Base-by-base conservation (phyloP, 2,888 invertebrate species). In the Acrocera orbiculus region DNA sequence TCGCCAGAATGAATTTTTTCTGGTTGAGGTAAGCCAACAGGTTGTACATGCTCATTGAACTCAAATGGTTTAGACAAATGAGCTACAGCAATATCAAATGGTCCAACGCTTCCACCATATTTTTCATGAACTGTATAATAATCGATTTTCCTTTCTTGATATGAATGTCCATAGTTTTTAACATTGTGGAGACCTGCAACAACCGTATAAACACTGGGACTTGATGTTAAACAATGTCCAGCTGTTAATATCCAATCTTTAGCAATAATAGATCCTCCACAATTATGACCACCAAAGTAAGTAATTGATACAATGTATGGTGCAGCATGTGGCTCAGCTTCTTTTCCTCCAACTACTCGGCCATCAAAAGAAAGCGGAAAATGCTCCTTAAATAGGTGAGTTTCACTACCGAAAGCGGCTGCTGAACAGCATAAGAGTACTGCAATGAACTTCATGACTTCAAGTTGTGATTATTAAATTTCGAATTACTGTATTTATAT, bases 21-120 rank as follows among this genome's bases (percentile, higher is more conserved):
- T 5, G 32, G 43, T 7, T 37, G 33, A 15, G 65, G 64, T 37
- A 65, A 41, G 8, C 44, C 44, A 11, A 62, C 56, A 4, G 59
- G 47, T 29, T 49, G 46, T 5, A 63, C 54, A 9, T 36, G 37
- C 7, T 50, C 41, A 34, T 51, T 53, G 38, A 55, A 53, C 8
- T 37, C 37, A 26, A 58, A 51, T 2, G 53, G 40, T 24, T 45
- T 33, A 16, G 42, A 44, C 8, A 53, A 44, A 39, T 51, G 51
- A 35, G 71, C 42, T 2, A 72, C 32, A 17, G 66, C 70, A 41
- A 72, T 66, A 44, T 72, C 71, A 42, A 64, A 61, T 37, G 60
- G 61, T 13, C 55, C 60, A n/a, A 61, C 56, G 3, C 53, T 53
- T 11, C 62, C 61, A 23, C 8, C 16, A 40, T 44, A 57, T 3